Conservation (phyloP, 2,888 invertebrate species). For the Brachyptera risi region DNA sequence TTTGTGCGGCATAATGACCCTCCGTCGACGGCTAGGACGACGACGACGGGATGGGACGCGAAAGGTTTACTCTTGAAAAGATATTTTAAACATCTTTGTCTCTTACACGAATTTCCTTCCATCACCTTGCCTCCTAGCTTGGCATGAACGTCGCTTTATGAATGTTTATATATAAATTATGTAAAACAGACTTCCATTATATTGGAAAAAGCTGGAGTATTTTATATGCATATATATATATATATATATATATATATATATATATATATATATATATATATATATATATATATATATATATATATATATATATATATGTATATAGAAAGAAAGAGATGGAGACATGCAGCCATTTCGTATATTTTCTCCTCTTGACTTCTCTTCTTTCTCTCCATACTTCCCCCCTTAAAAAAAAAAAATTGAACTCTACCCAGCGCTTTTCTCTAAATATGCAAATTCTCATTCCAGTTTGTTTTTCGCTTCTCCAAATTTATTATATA, state of each 20-base stretch:
- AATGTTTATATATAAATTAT: slow-evolving; percentile 35
- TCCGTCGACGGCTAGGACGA: neutral
- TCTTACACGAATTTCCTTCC: slow-evolving; percentile 23
- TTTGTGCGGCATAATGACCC: slow-evolving; percentile 20
- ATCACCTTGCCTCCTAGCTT: slow-evolving; percentile 10
- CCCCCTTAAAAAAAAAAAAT: no score
- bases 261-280: no score
- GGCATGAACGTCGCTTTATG: slow-evolving; percentile 29
- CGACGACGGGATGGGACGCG: no score
- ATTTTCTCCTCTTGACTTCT: no score
- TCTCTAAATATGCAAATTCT: slow-evolving; percentile 34
- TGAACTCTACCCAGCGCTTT: slow-evolving; percentile 22
- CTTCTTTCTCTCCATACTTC: slow-evolving; percentile 22
- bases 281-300: no score
- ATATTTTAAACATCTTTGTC: slow-evolving; percentile 22
- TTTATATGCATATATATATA: no score
- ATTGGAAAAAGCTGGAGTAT: slow-evolving; percentile 30
- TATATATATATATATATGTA: no score
- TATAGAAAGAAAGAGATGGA: no score
- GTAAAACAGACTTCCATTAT: slow-evolving; percentile 33
- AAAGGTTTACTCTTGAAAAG: slow-evolving; percentile 11
- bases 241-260: no score
- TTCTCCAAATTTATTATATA: slow-evolving; percentile 29
- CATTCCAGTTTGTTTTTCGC: slow-evolving; percentile 32
- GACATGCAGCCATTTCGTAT: slow-evolving; percentile 28